Base-by-base conservation (phyloP, 2,888 invertebrate genomes). In the Allygus modestus region DNA sequence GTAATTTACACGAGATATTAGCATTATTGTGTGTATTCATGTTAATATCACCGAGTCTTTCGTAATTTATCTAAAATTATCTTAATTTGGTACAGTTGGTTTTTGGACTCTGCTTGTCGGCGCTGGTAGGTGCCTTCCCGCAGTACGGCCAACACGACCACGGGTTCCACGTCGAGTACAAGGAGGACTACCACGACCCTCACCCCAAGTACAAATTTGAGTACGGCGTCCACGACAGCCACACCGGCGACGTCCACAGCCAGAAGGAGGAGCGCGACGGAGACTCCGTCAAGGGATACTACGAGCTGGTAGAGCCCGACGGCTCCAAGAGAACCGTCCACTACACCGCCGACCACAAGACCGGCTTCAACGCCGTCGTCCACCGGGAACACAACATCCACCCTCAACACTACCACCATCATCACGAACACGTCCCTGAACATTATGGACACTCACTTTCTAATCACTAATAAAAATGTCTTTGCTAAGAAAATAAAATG, bases 191-290 rank as follows among this genome's bases (percentile, higher is more conserved):
- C 75, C 23, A 77, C 75, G 75, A 43, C 43, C 75, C 75, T 46
- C 65, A 65, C 65, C 75, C 75, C 75, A 77, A 77, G 75, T 77
- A 77, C 75, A 77, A 77, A 51, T 77, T 77, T 51, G 75, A 77
- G 75, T 77, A 77, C 75, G 75, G 75, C 37, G 75, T 77, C 43
- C 75, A 77, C 75, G 75, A 77, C 75, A 46, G 26, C 26, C 75
- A 77, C 75, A 77, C 75, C 28, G 75, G 75, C 28, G 75, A 77
- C 75, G 46, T 77, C 75, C 46, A 77, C 51, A 77, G 75, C 51
- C 75, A 77, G 26, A 77, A 77, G 75, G 75, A 77, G 75, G 75
- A 77, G 46, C 75, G 75, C 41, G 75, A 77, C 75, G 75, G 75
- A 12, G 75, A 77, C 28, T 46, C 46, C 51, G 75, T 77, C 26